These are phyloP conservation scores for Drosophila dunni DNA, from an alignment of 1,140 invertebrate genomes.

Conservation along the genomic window DNA sequence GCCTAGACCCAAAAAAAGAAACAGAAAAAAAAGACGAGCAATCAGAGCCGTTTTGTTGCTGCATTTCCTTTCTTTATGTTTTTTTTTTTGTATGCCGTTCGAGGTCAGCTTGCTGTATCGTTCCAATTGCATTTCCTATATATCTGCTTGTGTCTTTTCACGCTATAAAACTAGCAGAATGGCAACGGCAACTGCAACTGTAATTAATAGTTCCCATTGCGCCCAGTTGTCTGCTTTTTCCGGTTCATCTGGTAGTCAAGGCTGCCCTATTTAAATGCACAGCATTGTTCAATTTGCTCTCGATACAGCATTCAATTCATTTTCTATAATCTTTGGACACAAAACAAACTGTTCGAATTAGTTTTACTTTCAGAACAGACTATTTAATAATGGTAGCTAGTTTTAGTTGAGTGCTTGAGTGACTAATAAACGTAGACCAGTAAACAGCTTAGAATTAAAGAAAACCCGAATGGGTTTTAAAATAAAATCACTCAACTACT, in stretches of 20 bases:
- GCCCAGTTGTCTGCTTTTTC: background rate
- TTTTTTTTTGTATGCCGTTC: slow-evolving; percentile 15
- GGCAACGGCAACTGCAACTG: slow-evolving; percentile 1
- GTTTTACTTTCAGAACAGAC: background rate
- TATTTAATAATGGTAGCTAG: no score
- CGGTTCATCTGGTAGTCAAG: background rate
- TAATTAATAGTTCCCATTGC: slow-evolving; percentile 40
- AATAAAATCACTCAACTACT: no score
- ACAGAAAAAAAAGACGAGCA: slow-evolving; percentile 23
- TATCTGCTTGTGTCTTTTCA: slow-evolving; percentile 12
- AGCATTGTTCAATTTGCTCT: slow-evolving; percentile 8
- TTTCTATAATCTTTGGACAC: background rate
- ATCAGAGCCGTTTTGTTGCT: slow-evolving; percentile 33
- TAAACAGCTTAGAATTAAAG: no score
- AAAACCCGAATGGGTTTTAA: no score
- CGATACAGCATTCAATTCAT: background rate
- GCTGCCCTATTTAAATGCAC: background rate
- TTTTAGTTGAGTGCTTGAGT: no score
- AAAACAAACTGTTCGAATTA: background rate
- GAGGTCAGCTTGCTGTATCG: slow-evolving; percentile 33
- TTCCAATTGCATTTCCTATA: slow-evolving; percentile 46
- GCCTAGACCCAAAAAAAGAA: slow-evolving; percentile 12
- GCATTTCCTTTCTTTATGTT: background rate
- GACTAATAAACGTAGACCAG: no score
- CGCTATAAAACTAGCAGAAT: background rate